These are phyloP conservation scores for Odobenus rosmarus DNA, from an alignment of 2,113 vertebrate genomes.

Conservation along the genomic window DNA sequence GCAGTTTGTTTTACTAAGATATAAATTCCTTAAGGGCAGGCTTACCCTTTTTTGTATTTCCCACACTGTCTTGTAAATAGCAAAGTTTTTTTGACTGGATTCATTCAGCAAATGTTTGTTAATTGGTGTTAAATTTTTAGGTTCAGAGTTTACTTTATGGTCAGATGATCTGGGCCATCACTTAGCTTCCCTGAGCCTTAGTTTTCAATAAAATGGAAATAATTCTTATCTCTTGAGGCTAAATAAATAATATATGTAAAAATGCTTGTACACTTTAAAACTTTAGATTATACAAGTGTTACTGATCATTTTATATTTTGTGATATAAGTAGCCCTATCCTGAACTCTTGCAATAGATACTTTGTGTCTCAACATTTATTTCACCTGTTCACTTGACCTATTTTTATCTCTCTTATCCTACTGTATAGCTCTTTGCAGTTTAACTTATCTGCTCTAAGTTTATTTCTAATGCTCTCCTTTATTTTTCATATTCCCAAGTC, in stretches of 20 bases:
- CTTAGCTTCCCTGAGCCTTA: not conserved
- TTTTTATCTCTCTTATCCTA: not conserved
- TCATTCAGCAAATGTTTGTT: slow-evolving; percentile 17
- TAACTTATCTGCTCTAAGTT: not conserved
- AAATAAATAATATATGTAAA: slow-evolving; percentile 22
- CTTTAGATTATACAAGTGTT: not conserved
- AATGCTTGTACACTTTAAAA: not conserved
- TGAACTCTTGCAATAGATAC: not conserved
- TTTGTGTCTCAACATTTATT: not conserved
- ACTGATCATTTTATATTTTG: not conserved
- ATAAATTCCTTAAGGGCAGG: slow-evolving; percentile 51
- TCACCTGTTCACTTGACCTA: not conserved
- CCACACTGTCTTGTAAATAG: slow-evolving; percentile 53
- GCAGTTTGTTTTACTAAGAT: slow-evolving; percentile 38
- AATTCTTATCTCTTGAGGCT: not conserved
- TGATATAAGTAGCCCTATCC: not conserved
- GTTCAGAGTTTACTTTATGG: slow-evolving; percentile 11
- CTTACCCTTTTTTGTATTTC: slow-evolving; percentile 56
- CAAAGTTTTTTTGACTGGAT: not conserved
- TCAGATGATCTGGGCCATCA: not conserved
- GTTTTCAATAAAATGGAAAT: slow-evolving; percentile 43
- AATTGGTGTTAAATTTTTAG: slow-evolving; percentile 37
- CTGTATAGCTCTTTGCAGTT: not conserved
- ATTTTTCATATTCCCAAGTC: not conserved
- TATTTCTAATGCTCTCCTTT: not conserved